phyloP scores from a whole-genome alignment of 2,797 vertebrate species.

The Hyperoplus lanceolatus region DNA sequence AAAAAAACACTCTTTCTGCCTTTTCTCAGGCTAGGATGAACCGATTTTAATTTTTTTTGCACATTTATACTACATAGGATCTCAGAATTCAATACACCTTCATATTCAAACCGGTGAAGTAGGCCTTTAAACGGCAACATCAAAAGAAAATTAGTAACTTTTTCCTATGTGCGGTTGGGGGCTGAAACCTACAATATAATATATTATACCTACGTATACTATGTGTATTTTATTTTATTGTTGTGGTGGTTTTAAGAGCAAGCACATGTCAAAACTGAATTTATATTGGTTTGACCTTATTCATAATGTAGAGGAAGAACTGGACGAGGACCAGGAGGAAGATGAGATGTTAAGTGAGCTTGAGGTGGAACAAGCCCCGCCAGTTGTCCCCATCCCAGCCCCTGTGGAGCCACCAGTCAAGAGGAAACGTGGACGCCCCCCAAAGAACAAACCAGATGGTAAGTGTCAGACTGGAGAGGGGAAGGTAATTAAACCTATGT shows the following conservation, averaged over 20 bases:
- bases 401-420: slow-evolving; percentile 92
- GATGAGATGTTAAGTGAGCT: slow-evolving; percentile 90
- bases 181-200: no score
- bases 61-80: no score
- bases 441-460: slow-evolving; percentile 87
- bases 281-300: slow-evolving; percentile 10
- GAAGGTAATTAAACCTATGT: no score
- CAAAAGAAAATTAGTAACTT: background rate
- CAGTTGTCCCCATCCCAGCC: slow-evolving; percentile 84
- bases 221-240: no score
- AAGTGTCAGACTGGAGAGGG: slow-evolving; percentile 17
- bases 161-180: no score
- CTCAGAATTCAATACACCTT: no score
- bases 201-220: no score
- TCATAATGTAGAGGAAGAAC: slow-evolving; percentile 87
- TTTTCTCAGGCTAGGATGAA: no score
- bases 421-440: slow-evolving; percentile 96
- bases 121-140: background rate
- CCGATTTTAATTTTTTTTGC: no score
- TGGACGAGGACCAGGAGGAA: slow-evolving; percentile 93
- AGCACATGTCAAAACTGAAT: background rate
- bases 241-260: background rate
- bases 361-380: slow-evolving; percentile 85
- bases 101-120: no score
- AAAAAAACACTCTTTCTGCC: no score